Evolutionary conservation across 2,113 vertebrate genomes (phyloP), one percentile per base, ranked within the genome.

Genomic region (Verasper variegatus): DNA sequence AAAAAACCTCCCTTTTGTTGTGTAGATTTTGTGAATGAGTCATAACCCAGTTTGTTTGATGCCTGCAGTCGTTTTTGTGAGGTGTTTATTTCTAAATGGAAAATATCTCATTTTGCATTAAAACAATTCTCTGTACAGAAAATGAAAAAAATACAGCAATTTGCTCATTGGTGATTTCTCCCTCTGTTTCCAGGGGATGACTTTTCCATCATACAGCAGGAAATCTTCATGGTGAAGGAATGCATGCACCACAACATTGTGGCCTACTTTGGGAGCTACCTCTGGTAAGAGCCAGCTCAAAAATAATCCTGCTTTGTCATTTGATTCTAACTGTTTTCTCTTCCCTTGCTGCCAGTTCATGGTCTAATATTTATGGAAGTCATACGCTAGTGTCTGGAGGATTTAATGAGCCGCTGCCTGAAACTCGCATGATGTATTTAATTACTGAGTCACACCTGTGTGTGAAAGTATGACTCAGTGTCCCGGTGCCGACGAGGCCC

Each of bases 211-310:
- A 99, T 99, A 59, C 97, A 99, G 86, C 98, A 99, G 91, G 98
- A 99, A 95, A 99, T 99, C 74, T 98, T 97, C 87, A 99, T 99
- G 98, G 98, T 99, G 88, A 99, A 99, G 92, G 98, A 99, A 93
- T 99, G 98, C 94, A 99, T 96, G 83, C 97, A 99, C 73, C 95
- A 95, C 87, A 99, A 99, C 85, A 99, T 99, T 2, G 98, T 99
- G 74, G 97, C 98, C 76, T 99, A 99, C 93, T 99, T 97, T 85
- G 98, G 97, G 86, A 99, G 98, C 94, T 99, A 99, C 94, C 97
- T 99, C 93, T 96, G 97, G 98, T 99, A 95, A 95, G 90, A 79
- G 78, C 71, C 55, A 49, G 69, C 83, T 77, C 57, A 23, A 58
- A 78, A 80, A 80, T 55, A 60, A 67, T 58, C n/a, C 56, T 24